Base-by-base conservation (phyloP, 2,797 vertebrate genomes). In the Diplodus puntazzo region DNA sequence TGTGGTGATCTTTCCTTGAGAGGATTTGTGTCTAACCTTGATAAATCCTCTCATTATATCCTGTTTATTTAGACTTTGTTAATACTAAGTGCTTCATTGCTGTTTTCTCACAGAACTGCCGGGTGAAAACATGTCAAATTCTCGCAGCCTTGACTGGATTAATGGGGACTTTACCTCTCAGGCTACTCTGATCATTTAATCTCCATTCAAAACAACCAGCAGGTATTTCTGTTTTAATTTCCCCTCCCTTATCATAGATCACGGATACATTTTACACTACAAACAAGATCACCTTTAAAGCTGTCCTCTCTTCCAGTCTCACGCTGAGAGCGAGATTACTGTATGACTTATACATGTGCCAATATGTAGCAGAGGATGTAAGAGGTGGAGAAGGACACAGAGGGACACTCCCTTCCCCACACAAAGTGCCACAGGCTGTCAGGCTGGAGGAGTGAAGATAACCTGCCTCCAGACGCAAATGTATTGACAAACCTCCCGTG, bases 401-500 rank as follows among this genome's bases (percentile, higher is more conserved):
- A 63, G 30, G 42, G 68, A 60, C 57, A 16, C 23, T 53, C 72
- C 78, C 68, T 62, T 46, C 50, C 57, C 80, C 75, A 66, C 63
- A 82, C 70, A 69, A 80, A 72, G 59, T 17, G 0, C 67, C 17
- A 57, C 18, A 70, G 79, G 75, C 65, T 69, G 72, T 68, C 82
- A 71, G 72, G 66, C 76, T 55, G 67, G 25, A 71, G 73, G 78
- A 85, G 66, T 83, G 88, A 86, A 75, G 81, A 89, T 85, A 69
- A 82, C 73, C 55, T 84, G 46, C 75, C 89, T 69, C 89, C 27
- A 78, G 86, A 82, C 86, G 75, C 72, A 48, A 18, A 63, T 50
- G 50, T 88, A 93, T 92, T 91, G 88, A 88, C 70, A 63, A 79
- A 77, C 82, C 76, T 70, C 75, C 49, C 62, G 11, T 79, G 72